Percentiles rank a stretch among this genome's conserved stretches.
Evolutionary conservation across 2,113 vertebrate species (phyloP).

Genomic region (Entelurus aequoreus): DNA sequence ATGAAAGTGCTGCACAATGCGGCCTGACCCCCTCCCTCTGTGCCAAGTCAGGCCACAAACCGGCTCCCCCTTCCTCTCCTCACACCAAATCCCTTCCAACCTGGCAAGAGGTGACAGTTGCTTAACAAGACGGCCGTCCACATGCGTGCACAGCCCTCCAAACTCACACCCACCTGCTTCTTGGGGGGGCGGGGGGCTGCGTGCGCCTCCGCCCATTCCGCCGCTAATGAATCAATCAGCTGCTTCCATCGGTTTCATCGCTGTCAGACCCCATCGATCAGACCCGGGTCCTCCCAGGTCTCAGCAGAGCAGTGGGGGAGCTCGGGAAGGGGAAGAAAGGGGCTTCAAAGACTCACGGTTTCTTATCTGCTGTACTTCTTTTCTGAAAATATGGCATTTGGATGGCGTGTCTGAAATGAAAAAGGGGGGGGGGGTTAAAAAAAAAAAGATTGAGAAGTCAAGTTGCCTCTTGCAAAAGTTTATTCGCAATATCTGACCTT

Average conservation of each 20-base stretch:
- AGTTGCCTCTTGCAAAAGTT: slow-evolving; percentile 20
- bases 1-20: slow-evolving; percentile 55
- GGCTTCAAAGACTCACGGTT: slow-evolving; percentile 53
- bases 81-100: slow-evolving; percentile 56
- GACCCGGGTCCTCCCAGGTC: slow-evolving; percentile 27
- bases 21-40: slow-evolving; percentile 55
- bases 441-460: slow-evolving; percentile 45
- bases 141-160: slow-evolving; percentile 26
- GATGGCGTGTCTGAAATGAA: slow-evolving; percentile 39
- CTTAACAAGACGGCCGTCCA: slow-evolving; percentile 31
- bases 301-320: slow-evolving; percentile 46
- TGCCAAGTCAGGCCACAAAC: slow-evolving; percentile 62
- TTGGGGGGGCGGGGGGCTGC: slow-evolving; percentile 37
- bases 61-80: slow-evolving; percentile 51
- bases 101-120: slow-evolving; percentile 40
- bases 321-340: slow-evolving; percentile 24
- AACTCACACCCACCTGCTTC: slow-evolving; percentile 13
- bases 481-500: slow-evolving; percentile 36
- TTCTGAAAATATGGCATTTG: slow-evolving; percentile 40
- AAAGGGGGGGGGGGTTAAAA: slow-evolving; percentile 34
- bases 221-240: slow-evolving; percentile 66
- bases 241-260: slow-evolving; percentile 58
- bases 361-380: slow-evolving; percentile 35
- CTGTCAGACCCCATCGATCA: slow-evolving; percentile 68
- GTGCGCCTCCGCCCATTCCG: slow-evolving; percentile 27